Evolutionary conservation across 2,888 invertebrate species (phyloP).

Genomic region (Cerceris ruficornis): DNA sequence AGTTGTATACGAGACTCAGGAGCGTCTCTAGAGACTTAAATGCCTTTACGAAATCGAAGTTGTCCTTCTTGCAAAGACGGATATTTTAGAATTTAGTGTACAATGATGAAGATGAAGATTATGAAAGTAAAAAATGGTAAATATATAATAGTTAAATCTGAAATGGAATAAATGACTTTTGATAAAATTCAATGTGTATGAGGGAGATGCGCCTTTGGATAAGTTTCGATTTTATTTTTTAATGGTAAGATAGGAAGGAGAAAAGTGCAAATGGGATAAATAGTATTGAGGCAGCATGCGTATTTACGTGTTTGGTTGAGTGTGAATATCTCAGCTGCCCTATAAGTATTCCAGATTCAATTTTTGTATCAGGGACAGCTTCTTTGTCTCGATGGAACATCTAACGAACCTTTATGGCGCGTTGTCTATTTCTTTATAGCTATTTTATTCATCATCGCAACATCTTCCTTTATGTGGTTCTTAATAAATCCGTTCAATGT

Average conservation of each 20-base stretch:
- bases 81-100: neutral
- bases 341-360: slow-evolving; percentile 47
- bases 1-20: slow-evolving; percentile 38
- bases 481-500: no score
- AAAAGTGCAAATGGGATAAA: no score
- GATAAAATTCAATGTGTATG: no score
- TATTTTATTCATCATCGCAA: no score
- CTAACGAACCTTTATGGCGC: neutral
- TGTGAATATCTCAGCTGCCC: slow-evolving; percentile 29
- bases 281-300: no score
- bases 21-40: slow-evolving; percentile 39
- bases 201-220: no score
- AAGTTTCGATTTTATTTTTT: no score
- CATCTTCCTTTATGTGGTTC: no score
- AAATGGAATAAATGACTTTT: no score
- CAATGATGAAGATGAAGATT: neutral
- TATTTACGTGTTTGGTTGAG: slow-evolving; percentile 2
- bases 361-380: slow-evolving; percentile 29
- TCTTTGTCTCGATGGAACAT: slow-evolving; percentile 30
- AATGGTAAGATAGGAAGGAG: no score
- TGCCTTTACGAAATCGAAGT: slow-evolving; percentile 4
- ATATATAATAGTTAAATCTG: no score
- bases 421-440: no score
- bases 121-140: neutral
- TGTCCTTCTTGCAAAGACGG: neutral